Evolutionary conservation across 1,140 invertebrate species (phyloP), one percentile per base, ranked within the genome.

Genomic region (Drosophila simulans): DNA sequence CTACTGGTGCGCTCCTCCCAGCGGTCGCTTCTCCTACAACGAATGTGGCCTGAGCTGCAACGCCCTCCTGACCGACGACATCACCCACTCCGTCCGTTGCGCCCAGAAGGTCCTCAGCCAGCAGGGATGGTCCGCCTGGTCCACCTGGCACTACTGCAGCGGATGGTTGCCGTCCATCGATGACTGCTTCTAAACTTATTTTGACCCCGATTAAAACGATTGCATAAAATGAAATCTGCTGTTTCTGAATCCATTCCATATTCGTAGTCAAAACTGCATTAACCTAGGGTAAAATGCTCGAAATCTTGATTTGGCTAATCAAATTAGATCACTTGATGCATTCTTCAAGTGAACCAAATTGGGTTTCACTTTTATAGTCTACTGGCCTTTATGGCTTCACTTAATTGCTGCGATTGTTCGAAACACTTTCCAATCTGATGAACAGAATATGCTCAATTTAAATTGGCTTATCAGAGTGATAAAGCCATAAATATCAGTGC

Each of bases 111-210:
- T 91, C 3, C 80, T 58, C 8, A 15, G 53, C 51, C 62, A 90
- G 53, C 88, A 91, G 68, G 90, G 90, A 11, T 91, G 83, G 83
- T 51, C 72, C 5, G 89, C 89, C 42, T 91, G 90, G 90, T 76
- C 80, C 59, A 81, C 72, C 39, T 91, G 90, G 86, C 52, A 80
- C 25, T 84, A 40, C 66, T 91, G 90, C 71, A 73, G 42, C 40
- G 82, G 82, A 10, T 40, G 34, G 37, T 53, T 90, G 39, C 83
- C 90, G 13, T 85, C 75, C 71, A 90, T 91, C 55, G 35, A 84
- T 25, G 48, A 62, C 25, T 85, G 73, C 45, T 90, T 88, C 68
- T 84, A 80, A 80, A 10, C 49, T 4, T 10, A 51, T 12, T 34
- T 35, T 5, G 45, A 63, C 37, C 43, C 12, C 0, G 5, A 62